A percentile compares a stretch with the other conserved stretches of the same genome.
phyloP scores from a whole-genome alignment of 2,797 vertebrate species.

The Danio aesculapii region DNA sequence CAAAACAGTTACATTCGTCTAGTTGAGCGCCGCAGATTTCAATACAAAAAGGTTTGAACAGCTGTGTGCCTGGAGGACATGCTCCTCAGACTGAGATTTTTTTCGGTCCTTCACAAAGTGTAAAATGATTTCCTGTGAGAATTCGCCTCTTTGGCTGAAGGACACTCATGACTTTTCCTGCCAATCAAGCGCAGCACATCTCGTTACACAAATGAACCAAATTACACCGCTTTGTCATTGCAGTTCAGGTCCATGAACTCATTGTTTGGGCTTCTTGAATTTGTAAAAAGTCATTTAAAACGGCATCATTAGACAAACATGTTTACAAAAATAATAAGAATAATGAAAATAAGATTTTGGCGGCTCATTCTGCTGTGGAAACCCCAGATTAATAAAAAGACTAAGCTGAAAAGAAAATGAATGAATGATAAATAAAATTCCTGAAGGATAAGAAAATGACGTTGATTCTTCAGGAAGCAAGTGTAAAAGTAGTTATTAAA shows the following conservation, averaged over 20 bases:
- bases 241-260: background rate
- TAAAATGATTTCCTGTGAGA: conserved; percentile 58
- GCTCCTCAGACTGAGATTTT: conserved; percentile 38
- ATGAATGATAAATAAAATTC: no score
- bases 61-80: conserved; percentile 62
- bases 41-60: conserved; percentile 58
- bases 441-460: no score
- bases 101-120: conserved; percentile 33
- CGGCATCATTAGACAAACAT: background rate
- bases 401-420: no score
- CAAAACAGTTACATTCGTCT: conserved; percentile 56
- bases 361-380: no score
- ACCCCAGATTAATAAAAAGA: no score
- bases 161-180: conserved; percentile 47
- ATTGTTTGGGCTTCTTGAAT: background rate
- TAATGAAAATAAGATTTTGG: no score
- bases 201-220: conserved; percentile 41
- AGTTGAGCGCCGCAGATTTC: conserved; percentile 50
- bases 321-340: no score
- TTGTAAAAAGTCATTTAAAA: conserved; percentile 12
- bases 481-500: no score
- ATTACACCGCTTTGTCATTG: conserved; percentile 38
- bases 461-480: no score
- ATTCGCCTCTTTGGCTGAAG: conserved; percentile 50
- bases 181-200: conserved; percentile 53